Conservation (phyloP, 1,140 invertebrate species). For the Danaus melanippus region DNA sequence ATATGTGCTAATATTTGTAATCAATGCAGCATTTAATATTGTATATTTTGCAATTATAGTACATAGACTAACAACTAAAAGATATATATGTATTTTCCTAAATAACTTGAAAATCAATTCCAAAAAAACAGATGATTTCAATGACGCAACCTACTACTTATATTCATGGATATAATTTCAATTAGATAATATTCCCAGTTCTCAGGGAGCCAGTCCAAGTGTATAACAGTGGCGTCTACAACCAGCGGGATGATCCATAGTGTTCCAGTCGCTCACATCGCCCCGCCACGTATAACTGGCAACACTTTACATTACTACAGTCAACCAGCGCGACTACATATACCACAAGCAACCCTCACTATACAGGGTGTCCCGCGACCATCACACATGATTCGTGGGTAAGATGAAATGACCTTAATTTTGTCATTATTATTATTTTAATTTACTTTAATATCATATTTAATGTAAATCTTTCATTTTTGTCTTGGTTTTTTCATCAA, state of each 20-base stretch:
- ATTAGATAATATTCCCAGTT: slow-evolving; percentile 32
- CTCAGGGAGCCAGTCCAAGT: slow-evolving; percentile 43
- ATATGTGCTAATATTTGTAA: too few species aligned
- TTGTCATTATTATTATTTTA: not conserved
- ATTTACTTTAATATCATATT: not conserved
- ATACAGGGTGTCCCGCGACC: slow-evolving; percentile 55
- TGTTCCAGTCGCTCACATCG: slow-evolving; percentile 55
- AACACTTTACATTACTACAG: slow-evolving; percentile 58
- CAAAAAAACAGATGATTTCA: too few species aligned
- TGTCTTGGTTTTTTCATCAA: too few species aligned
- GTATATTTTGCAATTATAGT: too few species aligned
- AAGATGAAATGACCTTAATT: slow-evolving; percentile 13
- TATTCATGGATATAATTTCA: not conserved
- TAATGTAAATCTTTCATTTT: too few species aligned
- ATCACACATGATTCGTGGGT: slow-evolving; percentile 61
- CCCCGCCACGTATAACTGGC: slow-evolving; percentile 46
- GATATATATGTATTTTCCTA: too few species aligned
- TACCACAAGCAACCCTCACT: slow-evolving; percentile 54
- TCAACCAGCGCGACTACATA: slow-evolving; percentile 36
- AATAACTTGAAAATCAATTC: too few species aligned
- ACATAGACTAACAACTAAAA: too few species aligned
- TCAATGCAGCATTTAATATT: too few species aligned
- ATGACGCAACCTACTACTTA: too few species aligned
- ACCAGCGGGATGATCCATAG: slow-evolving; percentile 61
- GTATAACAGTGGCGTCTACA: slow-evolving; percentile 61